Evolutionary conservation across 2,888 invertebrate genomes (phyloP).

Genomic region (Darwinula stevensoni): DNA sequence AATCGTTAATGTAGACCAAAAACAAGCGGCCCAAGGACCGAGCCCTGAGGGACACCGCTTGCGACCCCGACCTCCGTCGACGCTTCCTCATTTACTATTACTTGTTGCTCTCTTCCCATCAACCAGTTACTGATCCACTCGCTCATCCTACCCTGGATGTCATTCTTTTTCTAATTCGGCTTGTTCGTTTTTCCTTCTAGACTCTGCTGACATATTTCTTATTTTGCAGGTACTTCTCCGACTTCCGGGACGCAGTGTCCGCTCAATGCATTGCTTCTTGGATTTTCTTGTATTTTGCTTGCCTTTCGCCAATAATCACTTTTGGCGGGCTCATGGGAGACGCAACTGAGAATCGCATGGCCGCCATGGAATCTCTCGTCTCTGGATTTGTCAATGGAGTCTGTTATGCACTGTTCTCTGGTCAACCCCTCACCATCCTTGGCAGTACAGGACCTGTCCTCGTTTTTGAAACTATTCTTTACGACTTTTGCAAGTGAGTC

Average conservation of each 20-base stretch:
- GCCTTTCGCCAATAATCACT: conserved; percentile 87
- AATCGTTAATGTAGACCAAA: no score
- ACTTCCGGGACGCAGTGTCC: conserved; percentile 69
- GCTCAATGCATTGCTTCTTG: conserved; percentile 83
- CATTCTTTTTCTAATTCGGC: no score
- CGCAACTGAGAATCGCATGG: conserved; percentile 50
- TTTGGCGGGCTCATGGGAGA: conserved; percentile 79
- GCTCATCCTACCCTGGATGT: no score
- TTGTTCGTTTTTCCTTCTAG: no score
- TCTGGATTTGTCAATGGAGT: conserved; percentile 79
- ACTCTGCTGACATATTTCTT: no score
- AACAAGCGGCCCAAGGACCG: no score
- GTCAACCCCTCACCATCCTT: conserved; percentile 74
- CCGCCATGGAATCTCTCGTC: conserved; percentile 43
- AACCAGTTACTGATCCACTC: no score
- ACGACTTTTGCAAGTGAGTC: conserved; percentile 51
- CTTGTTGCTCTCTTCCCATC: no score
- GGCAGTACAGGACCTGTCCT: conserved; percentile 91
- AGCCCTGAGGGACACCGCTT: no score
- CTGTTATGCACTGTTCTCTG: conserved; percentile 75
- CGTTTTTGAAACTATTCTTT: conserved; percentile 92
- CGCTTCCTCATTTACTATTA: no score
- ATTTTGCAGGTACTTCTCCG: conserved; percentile 37
- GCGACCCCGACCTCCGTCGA: no score
- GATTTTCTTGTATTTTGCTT: conserved; percentile 90